Conservation (phyloP, 2,888 invertebrate species). For the Temnothorax rugatulus region DNA sequence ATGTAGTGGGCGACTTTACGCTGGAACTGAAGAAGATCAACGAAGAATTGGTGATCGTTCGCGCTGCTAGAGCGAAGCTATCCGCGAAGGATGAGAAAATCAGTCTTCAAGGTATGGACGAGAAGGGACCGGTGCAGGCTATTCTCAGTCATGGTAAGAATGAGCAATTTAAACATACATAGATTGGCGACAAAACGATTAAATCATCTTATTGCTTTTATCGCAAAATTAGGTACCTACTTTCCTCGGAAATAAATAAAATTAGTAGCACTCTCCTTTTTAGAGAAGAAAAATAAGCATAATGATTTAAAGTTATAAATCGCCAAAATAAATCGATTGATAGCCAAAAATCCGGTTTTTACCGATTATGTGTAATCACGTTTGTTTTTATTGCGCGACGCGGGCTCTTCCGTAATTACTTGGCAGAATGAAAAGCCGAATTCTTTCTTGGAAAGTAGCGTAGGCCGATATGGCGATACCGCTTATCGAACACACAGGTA, state of each 20-base stretch:
- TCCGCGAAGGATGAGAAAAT: constrained; percentile 77
- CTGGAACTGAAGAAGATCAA: constrained; percentile 82
- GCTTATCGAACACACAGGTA: constrained; percentile 37
- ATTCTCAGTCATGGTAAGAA: constrained; percentile 81
- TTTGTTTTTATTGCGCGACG: constrained; percentile 55
- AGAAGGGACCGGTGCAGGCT: constrained; percentile 80
- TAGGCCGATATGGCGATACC: constrained; percentile 35
- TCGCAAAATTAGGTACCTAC: neutral
- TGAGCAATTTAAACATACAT: neutral
- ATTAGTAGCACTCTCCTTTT: neutral
- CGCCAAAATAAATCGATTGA: neutral
- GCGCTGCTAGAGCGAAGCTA: constrained; percentile 83
- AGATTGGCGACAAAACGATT: neutral
- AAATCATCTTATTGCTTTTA: neutral
- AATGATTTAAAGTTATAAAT: neutral
- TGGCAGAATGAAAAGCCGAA: constrained; percentile 55
- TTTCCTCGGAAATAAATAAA: neutral
- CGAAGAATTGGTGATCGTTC: constrained; percentile 80
- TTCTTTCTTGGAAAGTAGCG: constrained; percentile 73
- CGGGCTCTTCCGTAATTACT: constrained; percentile 65
- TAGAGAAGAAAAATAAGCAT: neutral
- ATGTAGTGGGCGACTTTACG: constrained; percentile 83
- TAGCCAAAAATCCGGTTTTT: neutral
- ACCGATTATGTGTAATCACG: neutral
- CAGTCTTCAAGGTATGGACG: constrained; percentile 82